phyloP scores from a whole-genome alignment of 2,888 invertebrate species.

The Ptychoptera contaminata region DNA sequence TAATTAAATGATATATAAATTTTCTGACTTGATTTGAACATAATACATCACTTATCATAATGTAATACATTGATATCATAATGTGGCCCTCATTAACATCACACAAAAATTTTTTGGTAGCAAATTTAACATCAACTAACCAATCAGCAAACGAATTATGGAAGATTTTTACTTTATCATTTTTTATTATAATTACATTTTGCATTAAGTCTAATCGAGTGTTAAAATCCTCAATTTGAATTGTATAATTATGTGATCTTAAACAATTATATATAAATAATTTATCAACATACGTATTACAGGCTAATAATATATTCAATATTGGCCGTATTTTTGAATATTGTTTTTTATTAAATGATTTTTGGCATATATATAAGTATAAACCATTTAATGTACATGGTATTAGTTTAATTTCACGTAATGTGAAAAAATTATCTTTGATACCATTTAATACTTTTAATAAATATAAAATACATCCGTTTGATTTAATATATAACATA shows the following conservation, averaged over 20 bases:
- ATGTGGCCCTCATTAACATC: slow-evolving; percentile 77
- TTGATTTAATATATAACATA: slow-evolving; percentile 89
- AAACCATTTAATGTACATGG: slow-evolving; percentile 91
- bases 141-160: slow-evolving; percentile 92
- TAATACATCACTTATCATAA: slow-evolving; percentile 48
- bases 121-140: slow-evolving; percentile 94
- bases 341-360: slow-evolving; percentile 76
- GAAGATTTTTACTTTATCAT: slow-evolving; percentile 42
- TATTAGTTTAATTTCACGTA: slow-evolving; percentile 82
- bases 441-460: slow-evolving; percentile 86
- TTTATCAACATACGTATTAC: slow-evolving; percentile 69
- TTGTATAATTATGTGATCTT: slow-evolving; percentile 59
- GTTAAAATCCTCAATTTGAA: slow-evolving; percentile 67
- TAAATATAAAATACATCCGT: slow-evolving; percentile 77
- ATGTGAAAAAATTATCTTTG: slow-evolving; percentile 79
- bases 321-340: slow-evolving; percentile 76
- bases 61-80: slow-evolving; percentile 71
- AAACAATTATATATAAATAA: slow-evolving; percentile 68
- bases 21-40: slow-evolving; percentile 60
- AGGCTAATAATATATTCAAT: slow-evolving; percentile 74
- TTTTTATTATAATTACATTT: slow-evolving; percentile 28
- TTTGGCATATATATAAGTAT: slow-evolving; percentile 87
- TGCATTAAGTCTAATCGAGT: slow-evolving; percentile 59
- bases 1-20: slow-evolving; percentile 52
- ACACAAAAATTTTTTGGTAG: slow-evolving; percentile 86